phyloP scores from a whole-genome alignment of 1,140 invertebrate species.

The Macrobrachium nipponense region DNA sequence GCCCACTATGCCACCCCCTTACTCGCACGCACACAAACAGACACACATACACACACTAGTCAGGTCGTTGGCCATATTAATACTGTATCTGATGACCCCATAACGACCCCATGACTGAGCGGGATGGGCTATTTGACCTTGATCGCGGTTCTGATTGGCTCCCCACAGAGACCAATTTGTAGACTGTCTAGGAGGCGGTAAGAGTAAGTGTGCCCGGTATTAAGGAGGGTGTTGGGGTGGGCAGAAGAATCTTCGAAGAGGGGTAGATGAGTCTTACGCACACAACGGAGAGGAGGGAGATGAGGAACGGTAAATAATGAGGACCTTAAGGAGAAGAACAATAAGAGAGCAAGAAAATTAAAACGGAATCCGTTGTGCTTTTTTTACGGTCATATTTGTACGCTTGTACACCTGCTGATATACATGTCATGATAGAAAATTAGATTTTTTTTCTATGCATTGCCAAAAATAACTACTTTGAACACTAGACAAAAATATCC shows the following conservation, averaged over 20 bases:
- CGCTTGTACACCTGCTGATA: no score
- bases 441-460: no score
- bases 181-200: conserved; percentile 45
- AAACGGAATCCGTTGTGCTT: no score
- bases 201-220: background rate
- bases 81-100: conserved; percentile 44
- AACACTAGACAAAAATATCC: no score
- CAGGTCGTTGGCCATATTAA: conserved; percentile 21
- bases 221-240: background rate
- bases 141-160: conserved; percentile 53
- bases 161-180: conserved; percentile 48
- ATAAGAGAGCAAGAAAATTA: background rate
- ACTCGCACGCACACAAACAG: conserved; percentile 1
- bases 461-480: no score
- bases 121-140: conserved; percentile 49
- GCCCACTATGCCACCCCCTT: background rate
- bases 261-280: background rate
- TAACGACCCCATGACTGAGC: conserved; percentile 50
- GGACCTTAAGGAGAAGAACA: background rate
- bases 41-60: conserved; percentile 19
- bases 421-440: no score
- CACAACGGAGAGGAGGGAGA: conserved; percentile 1
- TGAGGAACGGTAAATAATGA: background rate
- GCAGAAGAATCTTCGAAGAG: background rate
- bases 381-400: no score